phyloP scores from a whole-genome alignment of 2,888 invertebrate genomes.

The Strigamia crassipes region DNA sequence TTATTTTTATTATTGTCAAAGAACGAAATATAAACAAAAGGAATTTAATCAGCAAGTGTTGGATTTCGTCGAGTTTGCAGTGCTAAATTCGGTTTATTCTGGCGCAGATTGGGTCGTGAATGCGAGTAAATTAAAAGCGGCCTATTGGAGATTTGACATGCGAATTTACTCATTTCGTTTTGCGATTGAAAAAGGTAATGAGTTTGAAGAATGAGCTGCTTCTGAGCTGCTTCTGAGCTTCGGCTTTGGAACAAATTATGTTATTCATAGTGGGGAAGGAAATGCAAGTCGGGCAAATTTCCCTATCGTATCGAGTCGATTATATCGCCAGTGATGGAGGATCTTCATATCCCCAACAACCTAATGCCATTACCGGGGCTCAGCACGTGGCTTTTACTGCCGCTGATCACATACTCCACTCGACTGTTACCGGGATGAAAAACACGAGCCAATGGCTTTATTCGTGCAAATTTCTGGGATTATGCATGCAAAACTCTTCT shows the following conservation, averaged over 20 bases:
- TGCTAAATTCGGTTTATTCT: no score
- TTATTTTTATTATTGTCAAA: no score
- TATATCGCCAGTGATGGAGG: neutral
- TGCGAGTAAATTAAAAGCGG: no score
- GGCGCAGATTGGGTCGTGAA: no score
- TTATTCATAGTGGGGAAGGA: neutral
- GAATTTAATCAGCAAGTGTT: no score
- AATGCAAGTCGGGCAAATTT: neutral
- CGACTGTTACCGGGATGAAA: neutral
- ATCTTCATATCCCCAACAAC: neutral
- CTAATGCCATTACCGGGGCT: neutral
- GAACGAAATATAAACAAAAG: no score
- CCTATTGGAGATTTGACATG: no score
- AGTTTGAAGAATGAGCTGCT: neutral
- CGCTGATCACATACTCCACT: conserved; percentile 1
- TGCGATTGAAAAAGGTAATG: neutral
- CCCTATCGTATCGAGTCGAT: neutral
- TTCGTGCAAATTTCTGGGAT: neutral
- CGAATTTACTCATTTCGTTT: neutral
- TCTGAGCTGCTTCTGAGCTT: neutral
- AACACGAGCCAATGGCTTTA: neutral
- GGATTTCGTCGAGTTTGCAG: no score
- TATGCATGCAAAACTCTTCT: neutral
- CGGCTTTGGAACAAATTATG: neutral
- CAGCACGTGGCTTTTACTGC: neutral